A percentile compares a stretch with the other conserved stretches of the same genome.
These are phyloP conservation scores for Norana najaformis DNA, from an alignment of 2,888 invertebrate species.

Conservation along the genomic window DNA sequence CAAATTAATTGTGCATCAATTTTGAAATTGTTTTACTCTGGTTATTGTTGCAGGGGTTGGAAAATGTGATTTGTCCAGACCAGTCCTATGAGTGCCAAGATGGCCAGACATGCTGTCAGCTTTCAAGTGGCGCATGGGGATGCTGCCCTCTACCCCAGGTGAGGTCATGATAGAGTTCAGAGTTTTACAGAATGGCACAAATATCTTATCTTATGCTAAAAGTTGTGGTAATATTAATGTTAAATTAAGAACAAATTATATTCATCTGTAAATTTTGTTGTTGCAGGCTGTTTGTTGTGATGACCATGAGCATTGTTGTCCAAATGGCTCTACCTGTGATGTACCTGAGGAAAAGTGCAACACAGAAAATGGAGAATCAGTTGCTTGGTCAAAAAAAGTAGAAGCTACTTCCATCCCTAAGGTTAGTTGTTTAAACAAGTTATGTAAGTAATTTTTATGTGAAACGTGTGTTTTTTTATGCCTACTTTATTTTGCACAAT, in stretches of 20 bases:
- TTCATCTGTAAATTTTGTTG: not conserved
- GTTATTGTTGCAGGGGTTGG: not conserved
- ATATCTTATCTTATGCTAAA: too few species aligned
- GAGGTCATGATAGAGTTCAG: not conserved
- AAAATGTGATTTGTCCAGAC: constrained; percentile 36
- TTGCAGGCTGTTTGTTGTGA: not conserved
- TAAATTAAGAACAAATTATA: not conserved
- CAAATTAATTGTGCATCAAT: too few species aligned
- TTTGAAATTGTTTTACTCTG: too few species aligned
- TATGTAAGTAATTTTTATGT: not conserved
- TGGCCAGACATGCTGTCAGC: constrained; percentile 46
- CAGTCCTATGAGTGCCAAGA: constrained; percentile 35
- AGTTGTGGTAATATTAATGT: too few species aligned
- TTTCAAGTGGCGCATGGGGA: constrained; percentile 44
- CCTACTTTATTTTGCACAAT: too few species aligned
- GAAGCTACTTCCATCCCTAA: not conserved
- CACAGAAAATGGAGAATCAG: not conserved
- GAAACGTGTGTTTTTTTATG: too few species aligned
- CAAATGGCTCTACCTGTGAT: not conserved
- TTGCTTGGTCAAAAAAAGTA: not conserved
- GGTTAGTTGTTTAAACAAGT: not conserved
- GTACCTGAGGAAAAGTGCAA: not conserved
- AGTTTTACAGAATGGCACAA: not conserved
- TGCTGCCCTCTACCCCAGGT: constrained; percentile 49
- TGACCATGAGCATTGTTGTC: not conserved